Evolutionary conservation across 1,140 invertebrate genomes (phyloP), one percentile per base, ranked within the genome.

Genomic region (Frieseomelitta varia): DNA sequence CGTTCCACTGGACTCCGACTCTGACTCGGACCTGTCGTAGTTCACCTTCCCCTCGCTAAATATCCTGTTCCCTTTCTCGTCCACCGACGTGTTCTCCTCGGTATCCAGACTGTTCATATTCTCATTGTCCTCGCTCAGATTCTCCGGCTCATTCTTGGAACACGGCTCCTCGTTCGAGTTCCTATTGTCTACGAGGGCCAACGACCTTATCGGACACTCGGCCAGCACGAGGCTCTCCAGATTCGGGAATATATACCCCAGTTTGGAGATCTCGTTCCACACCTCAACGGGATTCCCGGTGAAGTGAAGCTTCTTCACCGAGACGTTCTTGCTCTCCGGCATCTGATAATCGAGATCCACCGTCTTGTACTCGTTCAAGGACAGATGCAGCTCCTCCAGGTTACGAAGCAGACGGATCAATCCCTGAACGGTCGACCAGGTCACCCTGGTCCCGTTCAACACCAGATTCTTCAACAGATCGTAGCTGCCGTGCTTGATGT

Each of bases 381-480:
- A 98, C 84, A 99, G 94, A 94, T 99, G 98, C 51, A 99, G 95
- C 94, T 99, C 98, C 95, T 98, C 97, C 24, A 99, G 94, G 92
- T 97, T 97, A 89, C 96, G 97, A 82, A 97, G 95, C 91, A 96
- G 96, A 87, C 97, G 96, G 10, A 99, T 95, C 71, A 99, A 94
- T 24, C 96, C 96, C 84, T 97, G 96, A n/a, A 99, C 96, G 86
- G 96, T 97, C 34, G 96, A 95, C 98, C 98, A 99, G 67, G 97
- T 96, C 14, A 98, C 96, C 83, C 97, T 96, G 0, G 98, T 98
- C 47, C 97, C 97, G 93, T 99, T 99, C 1, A 99, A 94, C 51
- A 99, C 97, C 30, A 98, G 94, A 92, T 97, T 97, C 78, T 95
- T 96, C 12, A 98, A 94, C 82, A 96, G 96, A 27, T 96, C 95